Evolutionary conservation across 2,113 vertebrate species (phyloP).

Genomic region (western clawed frog (Xenopus tropicalis)): UCB_Xtro_10.0 CM004452.2:43661501-43662000

Average conservation of each 20-base stretch:
- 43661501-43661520: too few relatives aligned
- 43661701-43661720: neutral
- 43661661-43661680: neutral
- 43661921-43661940: constrained; percentile 56
- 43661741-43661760: constrained; percentile 53
- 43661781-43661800: constrained; percentile 50
- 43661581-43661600: too few relatives aligned
- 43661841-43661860: constrained; percentile 49
- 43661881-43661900: constrained; percentile 59
- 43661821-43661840: constrained; percentile 48
- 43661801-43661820: constrained; percentile 32
- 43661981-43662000: neutral
- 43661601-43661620: too few relatives aligned
- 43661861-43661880: constrained; percentile 61
- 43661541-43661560: too few relatives aligned
- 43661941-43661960: neutral
- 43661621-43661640: too few relatives aligned
- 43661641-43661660: too few relatives aligned
- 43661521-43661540: too few relatives aligned
- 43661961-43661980: neutral
- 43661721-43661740: constrained; percentile 11
- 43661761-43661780: constrained; percentile 59
- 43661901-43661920: constrained; percentile 61
- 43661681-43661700: neutral
- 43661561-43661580: too few relatives aligned